A percentile compares a stretch with the other conserved stretches of the same genome.
Conservation (phyloP, 1,140 invertebrate genomes). For the Caenorhabditis inopinata region DNA sequence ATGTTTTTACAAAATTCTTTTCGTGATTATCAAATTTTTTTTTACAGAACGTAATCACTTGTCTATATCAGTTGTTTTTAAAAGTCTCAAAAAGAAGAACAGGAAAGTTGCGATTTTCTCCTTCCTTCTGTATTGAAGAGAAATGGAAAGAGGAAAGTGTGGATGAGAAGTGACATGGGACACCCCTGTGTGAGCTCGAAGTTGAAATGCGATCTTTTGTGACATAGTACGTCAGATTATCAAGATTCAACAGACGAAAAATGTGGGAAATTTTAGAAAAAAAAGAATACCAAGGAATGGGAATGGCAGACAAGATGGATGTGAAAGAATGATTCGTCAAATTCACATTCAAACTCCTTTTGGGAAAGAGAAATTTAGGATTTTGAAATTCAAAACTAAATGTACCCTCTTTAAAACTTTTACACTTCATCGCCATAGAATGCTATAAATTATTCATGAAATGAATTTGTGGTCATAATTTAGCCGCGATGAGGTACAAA, state of each 20-base stretch:
- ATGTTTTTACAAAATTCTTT: too few relatives aligned
- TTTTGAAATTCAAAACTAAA: background rate
- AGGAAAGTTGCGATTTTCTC: background rate
- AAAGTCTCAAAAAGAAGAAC: constrained; percentile 1
- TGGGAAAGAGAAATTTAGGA: background rate
- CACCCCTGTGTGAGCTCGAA: constrained; percentile 28
- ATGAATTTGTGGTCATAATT: too few relatives aligned
- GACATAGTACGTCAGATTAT: constrained; percentile 34
- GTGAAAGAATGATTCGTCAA: background rate
- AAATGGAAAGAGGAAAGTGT: background rate
- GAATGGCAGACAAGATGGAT: background rate
- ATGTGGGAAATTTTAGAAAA: constrained; percentile 5
- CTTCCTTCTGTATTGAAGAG: background rate
- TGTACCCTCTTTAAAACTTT: background rate
- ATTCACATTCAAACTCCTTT: too few relatives aligned
- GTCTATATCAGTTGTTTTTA: too few relatives aligned
- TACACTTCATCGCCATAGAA: too few relatives aligned
- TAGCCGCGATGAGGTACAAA: too few relatives aligned
- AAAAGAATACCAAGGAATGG: background rate
- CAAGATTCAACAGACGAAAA: constrained; percentile 25
- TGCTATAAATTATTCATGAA: too few relatives aligned
- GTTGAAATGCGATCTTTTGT: constrained; percentile 33
- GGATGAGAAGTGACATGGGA: constrained; percentile 27
- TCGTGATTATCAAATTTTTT: too few relatives aligned
- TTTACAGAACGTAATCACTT: too few relatives aligned